Evolutionary conservation across 1,140 invertebrate species (phyloP).

Genomic region (Drosophila nebulosa): DNA sequence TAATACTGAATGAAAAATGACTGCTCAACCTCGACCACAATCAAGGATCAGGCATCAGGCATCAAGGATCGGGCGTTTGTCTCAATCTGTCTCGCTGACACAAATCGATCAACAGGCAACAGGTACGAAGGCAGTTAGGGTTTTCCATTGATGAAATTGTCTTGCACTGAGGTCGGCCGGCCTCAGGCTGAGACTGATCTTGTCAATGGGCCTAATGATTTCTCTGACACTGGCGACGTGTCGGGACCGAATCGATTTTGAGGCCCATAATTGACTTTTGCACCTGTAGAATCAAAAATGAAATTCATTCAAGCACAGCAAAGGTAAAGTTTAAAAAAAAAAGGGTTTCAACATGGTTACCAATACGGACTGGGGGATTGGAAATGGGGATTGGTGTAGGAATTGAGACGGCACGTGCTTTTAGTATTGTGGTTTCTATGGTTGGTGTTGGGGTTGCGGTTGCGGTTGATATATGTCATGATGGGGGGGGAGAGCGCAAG

Average conservation of each 20-base stretch:
- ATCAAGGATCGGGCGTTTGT: constrained; percentile 32
- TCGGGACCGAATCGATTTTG: constrained; percentile 42
- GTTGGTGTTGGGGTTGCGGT: constrained; percentile 12
- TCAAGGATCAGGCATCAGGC: constrained; percentile 22
- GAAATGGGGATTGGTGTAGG: not conserved
- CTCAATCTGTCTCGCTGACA: constrained; percentile 49
- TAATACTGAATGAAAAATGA: constrained; percentile 50
- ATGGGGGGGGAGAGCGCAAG: not conserved
- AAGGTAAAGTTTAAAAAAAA: not conserved
- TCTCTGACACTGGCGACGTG: constrained; percentile 38
- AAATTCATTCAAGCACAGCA: constrained; percentile 33
- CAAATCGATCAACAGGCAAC: constrained; percentile 53
- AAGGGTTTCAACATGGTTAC: not conserved
- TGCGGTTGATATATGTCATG: too few relatives aligned
- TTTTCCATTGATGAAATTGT: constrained; percentile 14
- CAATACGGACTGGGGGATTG: constrained; percentile 4
- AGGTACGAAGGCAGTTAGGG: constrained; percentile 8
- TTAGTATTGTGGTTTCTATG: constrained; percentile 17
- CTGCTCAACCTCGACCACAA: constrained; percentile 11
- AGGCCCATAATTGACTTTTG: constrained; percentile 44
- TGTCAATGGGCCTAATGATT: constrained; percentile 44
- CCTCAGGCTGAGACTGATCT: constrained; percentile 28
- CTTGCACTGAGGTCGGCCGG: constrained; percentile 3
- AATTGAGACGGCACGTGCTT: constrained; percentile 34
- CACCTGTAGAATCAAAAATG: constrained; percentile 25